phyloP scores from a whole-genome alignment of 2,113 vertebrate species.

The Struthidea cinerea region DNA sequence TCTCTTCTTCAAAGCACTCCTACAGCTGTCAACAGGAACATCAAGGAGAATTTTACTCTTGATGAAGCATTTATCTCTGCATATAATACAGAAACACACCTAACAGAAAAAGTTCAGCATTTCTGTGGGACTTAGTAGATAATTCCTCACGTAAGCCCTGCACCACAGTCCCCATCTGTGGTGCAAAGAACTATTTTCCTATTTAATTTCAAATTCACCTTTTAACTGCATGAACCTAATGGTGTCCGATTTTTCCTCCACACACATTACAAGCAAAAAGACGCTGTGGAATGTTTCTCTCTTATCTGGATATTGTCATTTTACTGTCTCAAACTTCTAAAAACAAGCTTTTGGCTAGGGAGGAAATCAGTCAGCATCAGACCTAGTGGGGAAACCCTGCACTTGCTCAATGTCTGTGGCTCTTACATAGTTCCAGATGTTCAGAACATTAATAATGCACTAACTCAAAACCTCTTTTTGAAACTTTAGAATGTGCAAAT shows the following conservation, averaged over 20 bases:
- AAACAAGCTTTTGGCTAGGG: slow-evolving; percentile 68
- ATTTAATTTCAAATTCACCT: slow-evolving; percentile 10
- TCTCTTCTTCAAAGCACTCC: neutral
- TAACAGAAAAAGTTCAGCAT: neutral
- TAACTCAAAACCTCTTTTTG: slow-evolving; percentile 81
- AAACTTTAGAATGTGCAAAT: slow-evolving; percentile 85
- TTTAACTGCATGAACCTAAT: neutral
- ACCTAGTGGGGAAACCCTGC: slow-evolving; percentile 76
- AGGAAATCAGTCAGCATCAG: slow-evolving; percentile 73
- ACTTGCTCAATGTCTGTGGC: slow-evolving; percentile 78
- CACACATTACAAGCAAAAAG: slow-evolving; percentile 33
- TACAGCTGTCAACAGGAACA: neutral
- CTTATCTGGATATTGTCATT: slow-evolving; percentile 80
- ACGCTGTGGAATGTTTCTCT: slow-evolving; percentile 63
- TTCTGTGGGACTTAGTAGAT: neutral
- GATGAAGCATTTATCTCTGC: neutral
- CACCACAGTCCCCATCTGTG: neutral
- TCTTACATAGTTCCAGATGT: slow-evolving; percentile 85
- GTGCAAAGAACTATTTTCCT: neutral
- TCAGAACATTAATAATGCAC: slow-evolving; percentile 79
- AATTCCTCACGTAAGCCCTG: neutral
- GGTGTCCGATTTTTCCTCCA: neutral
- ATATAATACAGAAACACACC: neutral
- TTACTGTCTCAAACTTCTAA: slow-evolving; percentile 73
- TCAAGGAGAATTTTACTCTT: neutral